These are phyloP conservation scores for Scytalopus superciliaris DNA, from an alignment of 2,113 vertebrate genomes.

Conservation along the genomic window DNA sequence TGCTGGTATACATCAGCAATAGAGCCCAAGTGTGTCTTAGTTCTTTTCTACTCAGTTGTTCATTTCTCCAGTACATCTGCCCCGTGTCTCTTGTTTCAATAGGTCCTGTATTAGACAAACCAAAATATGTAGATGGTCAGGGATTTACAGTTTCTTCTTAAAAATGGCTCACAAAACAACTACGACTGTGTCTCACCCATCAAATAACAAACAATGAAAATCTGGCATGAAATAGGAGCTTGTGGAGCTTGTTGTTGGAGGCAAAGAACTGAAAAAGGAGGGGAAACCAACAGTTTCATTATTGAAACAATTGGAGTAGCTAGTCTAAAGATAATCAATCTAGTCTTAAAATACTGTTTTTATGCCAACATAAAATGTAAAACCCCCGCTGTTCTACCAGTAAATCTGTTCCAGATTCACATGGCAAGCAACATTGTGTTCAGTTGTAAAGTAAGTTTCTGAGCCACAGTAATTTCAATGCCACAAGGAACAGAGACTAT, in stretches of 20 bases:
- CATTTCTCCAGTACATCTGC: not conserved
- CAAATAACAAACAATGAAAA: not conserved
- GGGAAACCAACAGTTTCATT: not conserved
- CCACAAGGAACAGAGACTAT: conserved; percentile 1
- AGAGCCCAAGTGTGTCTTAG: not conserved
- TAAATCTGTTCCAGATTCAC: not conserved
- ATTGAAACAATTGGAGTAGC: not conserved
- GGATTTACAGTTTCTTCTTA: not conserved
- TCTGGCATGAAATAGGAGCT: not conserved
- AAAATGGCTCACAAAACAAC: not conserved
- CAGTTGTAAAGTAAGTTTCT: not conserved
- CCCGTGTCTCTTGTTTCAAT: not conserved
- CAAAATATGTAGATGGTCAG: not conserved
- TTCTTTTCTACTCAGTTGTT: not conserved
- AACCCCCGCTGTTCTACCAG: not conserved
- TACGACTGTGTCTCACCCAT: not conserved
- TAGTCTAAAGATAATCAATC: not conserved
- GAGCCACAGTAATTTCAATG: conserved; percentile 11
- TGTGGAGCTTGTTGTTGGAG: not conserved
- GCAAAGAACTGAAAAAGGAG: not conserved
- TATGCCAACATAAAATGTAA: not conserved
- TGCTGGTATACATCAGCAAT: not conserved
- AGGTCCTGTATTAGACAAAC: not conserved
- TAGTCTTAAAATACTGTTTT: not conserved
- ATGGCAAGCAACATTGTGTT: not conserved